Conservation (phyloP, 2,113 vertebrate genomes). For the Desmodus rotundus region DNA sequence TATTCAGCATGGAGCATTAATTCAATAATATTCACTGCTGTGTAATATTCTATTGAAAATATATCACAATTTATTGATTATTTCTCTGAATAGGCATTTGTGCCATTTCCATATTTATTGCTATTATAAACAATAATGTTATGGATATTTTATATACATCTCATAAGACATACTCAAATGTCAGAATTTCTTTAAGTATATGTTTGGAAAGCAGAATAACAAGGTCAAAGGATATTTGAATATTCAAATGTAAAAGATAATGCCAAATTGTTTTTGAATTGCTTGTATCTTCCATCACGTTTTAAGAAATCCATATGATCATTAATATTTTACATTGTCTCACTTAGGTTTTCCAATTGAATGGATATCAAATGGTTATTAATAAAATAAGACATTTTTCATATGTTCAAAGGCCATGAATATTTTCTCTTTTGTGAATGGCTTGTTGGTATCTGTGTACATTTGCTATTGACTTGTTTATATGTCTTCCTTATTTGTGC, state of each 20-base stretch:
- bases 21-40: background rate
- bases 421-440: background rate
- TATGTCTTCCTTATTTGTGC: background rate
- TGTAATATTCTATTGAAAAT: background rate
- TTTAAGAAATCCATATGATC: background rate
- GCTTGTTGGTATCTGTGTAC: background rate
- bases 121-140: background rate
- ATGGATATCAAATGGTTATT: background rate
- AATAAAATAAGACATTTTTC: background rate
- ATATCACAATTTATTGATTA: background rate
- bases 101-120: background rate
- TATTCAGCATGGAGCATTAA: background rate
- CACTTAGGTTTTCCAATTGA: background rate
- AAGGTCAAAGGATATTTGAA: background rate
- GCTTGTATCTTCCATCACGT: background rate
- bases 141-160: background rate
- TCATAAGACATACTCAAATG: background rate
- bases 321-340: background rate
- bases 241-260: background rate
- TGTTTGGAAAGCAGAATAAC: background rate
- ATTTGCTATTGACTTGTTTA: background rate
- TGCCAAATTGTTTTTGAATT: background rate
- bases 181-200: background rate
- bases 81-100: background rate
- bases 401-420: background rate